Percentiles rank a stretch among this genome's conserved stretches.
phyloP scores from a whole-genome alignment of 2,113 vertebrate species.

The Corydoras maculifer region DNA sequence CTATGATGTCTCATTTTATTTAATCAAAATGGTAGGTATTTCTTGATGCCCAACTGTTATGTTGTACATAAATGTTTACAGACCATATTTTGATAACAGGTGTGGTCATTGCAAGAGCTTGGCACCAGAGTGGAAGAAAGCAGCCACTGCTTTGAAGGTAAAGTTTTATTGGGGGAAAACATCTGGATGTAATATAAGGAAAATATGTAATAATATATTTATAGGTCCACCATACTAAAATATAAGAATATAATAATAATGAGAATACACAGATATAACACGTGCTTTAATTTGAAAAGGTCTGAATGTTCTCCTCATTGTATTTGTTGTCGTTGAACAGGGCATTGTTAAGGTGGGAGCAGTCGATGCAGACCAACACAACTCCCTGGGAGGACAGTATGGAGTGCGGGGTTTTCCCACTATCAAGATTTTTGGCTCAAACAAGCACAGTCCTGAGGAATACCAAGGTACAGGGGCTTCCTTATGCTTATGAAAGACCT shows the following conservation, averaged over 20 bases:
- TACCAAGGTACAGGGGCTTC: slow-evolving; percentile 77
- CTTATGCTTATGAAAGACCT: neutral
- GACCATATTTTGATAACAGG: slow-evolving; percentile 58
- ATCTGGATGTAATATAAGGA: neutral
- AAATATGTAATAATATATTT: too few species aligned
- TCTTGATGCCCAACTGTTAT: neutral
- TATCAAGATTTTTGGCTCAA: slow-evolving; percentile 92
- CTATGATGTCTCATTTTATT: neutral
- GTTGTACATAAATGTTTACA: neutral
- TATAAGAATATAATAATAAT: too few species aligned
- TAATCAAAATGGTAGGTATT: neutral
- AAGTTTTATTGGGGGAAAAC: slow-evolving; percentile 39
- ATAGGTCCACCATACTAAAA: too few species aligned
- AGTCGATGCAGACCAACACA: slow-evolving; percentile 89
- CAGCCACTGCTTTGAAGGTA: slow-evolving; percentile 90
- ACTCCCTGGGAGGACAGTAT: slow-evolving; percentile 85
- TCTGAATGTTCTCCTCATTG: too few species aligned
- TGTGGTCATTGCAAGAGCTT: slow-evolving; percentile 89
- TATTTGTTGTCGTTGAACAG: slow-evolving; percentile 53
- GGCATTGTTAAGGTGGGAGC: slow-evolving; percentile 92
- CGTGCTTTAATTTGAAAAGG: neutral
- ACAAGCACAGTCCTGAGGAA: slow-evolving; percentile 91
- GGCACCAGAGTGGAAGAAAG: slow-evolving; percentile 92
- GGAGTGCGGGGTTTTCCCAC: slow-evolving; percentile 89
- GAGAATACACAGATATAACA: too few species aligned